Evolutionary conservation across 2,797 vertebrate species (phyloP).

Genomic region (Rhyacichthys aspro): DNA sequence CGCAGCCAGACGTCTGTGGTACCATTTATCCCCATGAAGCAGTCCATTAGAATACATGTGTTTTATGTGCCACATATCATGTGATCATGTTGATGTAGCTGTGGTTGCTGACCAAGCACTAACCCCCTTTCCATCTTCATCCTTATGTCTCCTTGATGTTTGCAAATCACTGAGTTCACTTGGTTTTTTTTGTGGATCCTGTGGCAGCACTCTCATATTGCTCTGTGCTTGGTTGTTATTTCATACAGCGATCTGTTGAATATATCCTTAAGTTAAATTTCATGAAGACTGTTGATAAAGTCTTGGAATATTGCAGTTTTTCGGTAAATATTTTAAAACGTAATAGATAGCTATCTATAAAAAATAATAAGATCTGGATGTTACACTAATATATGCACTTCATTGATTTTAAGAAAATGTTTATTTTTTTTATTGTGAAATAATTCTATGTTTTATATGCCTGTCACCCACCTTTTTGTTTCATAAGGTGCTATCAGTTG

Average conservation of each 20-base stretch:
- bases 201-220: slow-evolving; percentile 29
- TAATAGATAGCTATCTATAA: too few relatives aligned
- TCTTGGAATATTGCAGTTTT: not conserved
- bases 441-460: slow-evolving; percentile 43
- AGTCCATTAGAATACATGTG: slow-evolving; percentile 35
- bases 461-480: slow-evolving; percentile 66
- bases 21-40: slow-evolving; percentile 31
- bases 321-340: too few relatives aligned
- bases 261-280: slow-evolving; percentile 1
- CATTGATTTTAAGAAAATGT: too few relatives aligned
- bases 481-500: slow-evolving; percentile 36
- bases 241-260: slow-evolving; percentile 10
- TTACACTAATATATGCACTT: too few relatives aligned
- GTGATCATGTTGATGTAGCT: slow-evolving; percentile 35
- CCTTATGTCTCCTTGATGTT: slow-evolving; percentile 44
- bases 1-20: slow-evolving; percentile 31
- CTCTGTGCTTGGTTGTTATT: slow-evolving; percentile 31
- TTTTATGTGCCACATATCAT: slow-evolving; percentile 39
- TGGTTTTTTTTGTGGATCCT: slow-evolving; percentile 52
- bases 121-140: slow-evolving; percentile 9
- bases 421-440: too few relatives aligned
- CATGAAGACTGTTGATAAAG: not conserved
- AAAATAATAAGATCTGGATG: too few relatives aligned
- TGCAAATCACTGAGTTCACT: slow-evolving; percentile 47
- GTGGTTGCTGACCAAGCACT: slow-evolving; percentile 55